Evolutionary conservation across 2,797 vertebrate genomes (phyloP).

Genomic region (Pelodytes ibericus): DNA sequence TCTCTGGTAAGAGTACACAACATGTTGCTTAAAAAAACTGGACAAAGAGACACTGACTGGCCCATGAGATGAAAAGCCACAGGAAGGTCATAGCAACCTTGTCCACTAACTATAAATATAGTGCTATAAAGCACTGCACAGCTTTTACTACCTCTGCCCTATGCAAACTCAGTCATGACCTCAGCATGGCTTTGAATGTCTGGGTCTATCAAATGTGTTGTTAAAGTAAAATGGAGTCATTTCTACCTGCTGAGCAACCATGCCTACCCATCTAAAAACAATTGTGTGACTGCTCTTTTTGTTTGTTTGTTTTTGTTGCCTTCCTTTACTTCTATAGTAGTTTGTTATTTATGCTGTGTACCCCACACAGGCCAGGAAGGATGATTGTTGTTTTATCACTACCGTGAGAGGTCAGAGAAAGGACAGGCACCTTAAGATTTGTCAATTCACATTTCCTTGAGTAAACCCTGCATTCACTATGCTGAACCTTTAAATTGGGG

Average conservation of each 20-base stretch:
- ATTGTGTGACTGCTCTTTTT: conserved; percentile 3
- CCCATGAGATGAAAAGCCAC: not conserved
- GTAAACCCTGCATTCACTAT: too few species aligned
- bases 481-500: too few species aligned
- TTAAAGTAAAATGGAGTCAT: conserved; percentile 4
- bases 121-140: not conserved
- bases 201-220: not conserved
- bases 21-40: too few species aligned
- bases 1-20: too few species aligned
- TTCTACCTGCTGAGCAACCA: conserved; percentile 1
- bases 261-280: not conserved
- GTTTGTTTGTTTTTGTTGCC: not conserved
- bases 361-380: not conserved
- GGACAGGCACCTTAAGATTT: not conserved
- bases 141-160: not conserved
- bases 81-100: not conserved
- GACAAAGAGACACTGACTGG: too few species aligned
- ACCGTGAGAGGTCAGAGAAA: not conserved
- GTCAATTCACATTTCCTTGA: not conserved
- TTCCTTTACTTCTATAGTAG: conserved; percentile 6
- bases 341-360: conserved; percentile 10
- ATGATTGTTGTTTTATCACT: not conserved
- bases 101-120: not conserved
- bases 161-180: not conserved
- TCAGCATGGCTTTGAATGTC: not conserved